Evolutionary conservation across 2,888 invertebrate genomes (phyloP).

Genomic region (Agrotis segetum): DNA sequence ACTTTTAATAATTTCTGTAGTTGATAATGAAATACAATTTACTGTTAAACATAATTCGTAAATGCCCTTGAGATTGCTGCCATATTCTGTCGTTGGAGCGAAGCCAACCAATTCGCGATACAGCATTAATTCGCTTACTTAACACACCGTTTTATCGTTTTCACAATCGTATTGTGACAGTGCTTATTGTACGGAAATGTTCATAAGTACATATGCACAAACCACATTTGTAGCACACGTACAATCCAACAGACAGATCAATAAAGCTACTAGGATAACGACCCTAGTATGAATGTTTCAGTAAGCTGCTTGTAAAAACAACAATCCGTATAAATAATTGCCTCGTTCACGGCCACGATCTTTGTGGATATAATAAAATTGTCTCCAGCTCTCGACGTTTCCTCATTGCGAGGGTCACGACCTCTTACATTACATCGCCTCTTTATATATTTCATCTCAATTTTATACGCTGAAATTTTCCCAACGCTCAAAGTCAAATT

Average conservation of each 20-base stretch:
- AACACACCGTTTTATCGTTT: slow-evolving; percentile 69
- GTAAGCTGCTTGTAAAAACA: slow-evolving; percentile 49
- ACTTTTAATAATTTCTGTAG: slow-evolving; percentile 35
- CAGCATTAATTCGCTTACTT: slow-evolving; percentile 78
- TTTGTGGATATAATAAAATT: slow-evolving; percentile 63
- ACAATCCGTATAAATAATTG: slow-evolving; percentile 57
- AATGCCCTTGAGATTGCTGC: slow-evolving; percentile 82
- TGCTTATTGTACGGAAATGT: slow-evolving; percentile 49
- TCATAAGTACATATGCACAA: slow-evolving; percentile 29
- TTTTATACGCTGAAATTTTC: slow-evolving; percentile 59
- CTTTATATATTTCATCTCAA: slow-evolving; percentile 60
- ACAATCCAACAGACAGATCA: slow-evolving; percentile 32
- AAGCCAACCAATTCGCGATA: slow-evolving; percentile 81
- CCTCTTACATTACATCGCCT: slow-evolving; percentile 60
- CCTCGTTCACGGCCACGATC: slow-evolving; percentile 59
- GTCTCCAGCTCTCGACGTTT: slow-evolving; percentile 59
- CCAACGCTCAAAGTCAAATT: slow-evolving; percentile 59
- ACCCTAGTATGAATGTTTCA: slow-evolving; percentile 36
- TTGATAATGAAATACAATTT: slow-evolving; percentile 43
- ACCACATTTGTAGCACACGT: slow-evolving; percentile 10
- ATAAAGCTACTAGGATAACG: slow-evolving; percentile 42
- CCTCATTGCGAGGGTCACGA: slow-evolving; percentile 64
- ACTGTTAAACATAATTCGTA: slow-evolving; percentile 70
- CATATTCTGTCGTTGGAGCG: slow-evolving; percentile 78
- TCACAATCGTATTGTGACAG: slow-evolving; percentile 62